Conservation (phyloP, 2,888 invertebrate species). For the Phortica okadai region DNA sequence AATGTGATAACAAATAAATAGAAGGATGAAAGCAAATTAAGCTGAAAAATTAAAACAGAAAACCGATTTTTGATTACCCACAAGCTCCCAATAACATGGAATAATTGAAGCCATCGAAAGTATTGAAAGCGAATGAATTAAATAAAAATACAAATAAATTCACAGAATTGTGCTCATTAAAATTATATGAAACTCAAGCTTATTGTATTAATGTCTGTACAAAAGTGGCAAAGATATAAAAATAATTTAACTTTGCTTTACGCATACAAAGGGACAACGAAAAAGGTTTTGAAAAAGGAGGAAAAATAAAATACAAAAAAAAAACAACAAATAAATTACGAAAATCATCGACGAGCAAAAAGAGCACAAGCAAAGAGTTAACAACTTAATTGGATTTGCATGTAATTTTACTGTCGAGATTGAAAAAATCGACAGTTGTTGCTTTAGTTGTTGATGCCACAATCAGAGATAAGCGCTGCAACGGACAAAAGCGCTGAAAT, state of each 20-base stretch:
- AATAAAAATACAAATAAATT: neutral
- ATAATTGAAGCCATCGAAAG: constrained; percentile 25
- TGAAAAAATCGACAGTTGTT: constrained; percentile 75
- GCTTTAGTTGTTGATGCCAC: constrained; percentile 49
- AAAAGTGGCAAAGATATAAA: constrained; percentile 4
- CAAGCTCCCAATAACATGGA: too few relatives aligned
- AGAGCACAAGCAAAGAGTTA: constrained; percentile 59
- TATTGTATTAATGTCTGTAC: neutral
- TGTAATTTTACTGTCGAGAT: constrained; percentile 74
- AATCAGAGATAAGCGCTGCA: constrained; percentile 58
- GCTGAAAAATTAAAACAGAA: too few relatives aligned
- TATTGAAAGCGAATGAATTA: neutral
- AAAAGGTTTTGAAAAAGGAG: constrained; percentile 52
- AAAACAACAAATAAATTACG: constrained; percentile 39
- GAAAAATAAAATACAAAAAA: constrained; percentile 60
- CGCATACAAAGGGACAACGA: constrained; percentile 29
- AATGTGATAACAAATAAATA: too few relatives aligned
- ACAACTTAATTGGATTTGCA: constrained; percentile 75
- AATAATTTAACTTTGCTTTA: constrained; percentile 11
- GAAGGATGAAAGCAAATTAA: too few relatives aligned
- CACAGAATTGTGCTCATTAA: constrained; percentile 13
- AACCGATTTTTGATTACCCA: too few relatives aligned
- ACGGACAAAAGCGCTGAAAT: constrained; percentile 40
- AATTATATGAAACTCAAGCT: neutral
- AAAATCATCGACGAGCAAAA: constrained; percentile 36